A percentile compares a stretch with the other conserved stretches of the same genome.
These are phyloP conservation scores for Subacronicta megacephala DNA, from an alignment of 2,888 invertebrate genomes.

Conservation along the genomic window DNA sequence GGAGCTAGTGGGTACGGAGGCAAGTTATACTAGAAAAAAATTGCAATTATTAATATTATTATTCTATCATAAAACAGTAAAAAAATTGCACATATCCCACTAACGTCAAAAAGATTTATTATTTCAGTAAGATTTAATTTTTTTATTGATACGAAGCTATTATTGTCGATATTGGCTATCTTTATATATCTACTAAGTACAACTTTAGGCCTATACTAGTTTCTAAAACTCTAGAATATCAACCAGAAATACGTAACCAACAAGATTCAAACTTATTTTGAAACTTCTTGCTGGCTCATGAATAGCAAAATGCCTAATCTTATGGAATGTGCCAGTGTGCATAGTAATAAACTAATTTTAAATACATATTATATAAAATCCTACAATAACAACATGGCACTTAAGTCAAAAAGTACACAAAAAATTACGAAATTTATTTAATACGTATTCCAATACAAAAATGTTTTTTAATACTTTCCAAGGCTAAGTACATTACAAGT, in stretches of 20 bases:
- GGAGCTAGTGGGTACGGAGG: slow-evolving; percentile 1
- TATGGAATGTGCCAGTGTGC: slow-evolving; percentile 36
- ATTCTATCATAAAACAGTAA: not conserved
- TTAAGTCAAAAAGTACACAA: slow-evolving; percentile 6
- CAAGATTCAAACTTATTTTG: slow-evolving; percentile 4
- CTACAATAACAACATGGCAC: slow-evolving; percentile 17
- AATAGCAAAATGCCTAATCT: slow-evolving; percentile 19
- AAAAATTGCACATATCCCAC: not conserved
- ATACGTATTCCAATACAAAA: slow-evolving; percentile 2
- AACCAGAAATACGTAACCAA: slow-evolving; percentile 16
- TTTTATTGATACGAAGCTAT: slow-evolving; percentile 17
- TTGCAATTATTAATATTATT: not conserved
- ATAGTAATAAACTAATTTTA: slow-evolving; percentile 5
- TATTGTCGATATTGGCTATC: slow-evolving; percentile 57
- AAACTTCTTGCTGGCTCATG: not conserved
- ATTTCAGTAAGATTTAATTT: slow-evolving; percentile 10
- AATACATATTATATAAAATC: slow-evolving; percentile 17
- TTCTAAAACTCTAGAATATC: slow-evolving; percentile 21
- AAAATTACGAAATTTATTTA: slow-evolving; percentile 1
- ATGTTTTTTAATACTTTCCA: slow-evolving; percentile 24
- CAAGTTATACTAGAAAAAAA: not conserved
- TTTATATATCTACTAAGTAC: slow-evolving; percentile 48
- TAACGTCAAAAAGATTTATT: slow-evolving; percentile 7
- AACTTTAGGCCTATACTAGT: slow-evolving; percentile 32
- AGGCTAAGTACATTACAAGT: slow-evolving; percentile 43